A percentile compares a stretch with the other conserved stretches of the same genome.
These are phyloP conservation scores for Periophthalmus modestus DNA, from an alignment of 2,113 vertebrate genomes.

Conservation along the genomic window DNA sequence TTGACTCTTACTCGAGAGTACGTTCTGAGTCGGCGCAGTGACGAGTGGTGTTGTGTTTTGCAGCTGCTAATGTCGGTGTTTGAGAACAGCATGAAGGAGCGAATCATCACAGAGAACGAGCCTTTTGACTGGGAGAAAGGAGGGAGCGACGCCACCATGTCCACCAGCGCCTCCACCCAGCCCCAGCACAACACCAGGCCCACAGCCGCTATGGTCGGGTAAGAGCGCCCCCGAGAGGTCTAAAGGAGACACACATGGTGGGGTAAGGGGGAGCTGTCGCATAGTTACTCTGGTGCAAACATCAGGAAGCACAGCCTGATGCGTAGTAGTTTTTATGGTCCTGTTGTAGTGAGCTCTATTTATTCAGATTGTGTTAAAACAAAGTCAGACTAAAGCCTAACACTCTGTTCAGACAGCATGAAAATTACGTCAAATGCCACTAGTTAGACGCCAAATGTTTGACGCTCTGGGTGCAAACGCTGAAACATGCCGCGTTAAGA, in stretches of 20 bases:
- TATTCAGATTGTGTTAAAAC: too few species aligned
- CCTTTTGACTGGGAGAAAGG: conserved; percentile 98
- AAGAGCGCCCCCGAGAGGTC: conserved; percentile 58
- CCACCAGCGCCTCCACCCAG: conserved; percentile 89
- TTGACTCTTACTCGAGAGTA: too few species aligned
- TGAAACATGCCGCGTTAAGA: too few species aligned
- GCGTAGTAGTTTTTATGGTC: too few species aligned
- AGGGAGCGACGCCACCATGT: conserved; percentile 86
- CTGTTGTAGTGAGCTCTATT: too few species aligned
- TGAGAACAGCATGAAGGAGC: conserved; percentile 98
- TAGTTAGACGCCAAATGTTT: too few species aligned
- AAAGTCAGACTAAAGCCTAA: too few species aligned
- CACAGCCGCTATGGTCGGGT: conserved; percentile 97
- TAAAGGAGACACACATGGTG: background rate
- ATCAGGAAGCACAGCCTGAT: too few species aligned
- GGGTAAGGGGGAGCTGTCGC: background rate
- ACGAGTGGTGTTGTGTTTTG: background rate
- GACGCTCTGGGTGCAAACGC: too few species aligned
- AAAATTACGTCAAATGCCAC: too few species aligned
- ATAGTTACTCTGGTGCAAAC: too few species aligned
- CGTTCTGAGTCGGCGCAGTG: background rate
- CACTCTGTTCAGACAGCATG: too few species aligned
- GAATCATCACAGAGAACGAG: conserved; percentile 95
- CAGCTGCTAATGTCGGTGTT: conserved; percentile 98
- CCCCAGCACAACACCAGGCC: conserved; percentile 94